Base-by-base conservation (phyloP, 2,888 invertebrate species). In the Allacma fusca region DNA sequence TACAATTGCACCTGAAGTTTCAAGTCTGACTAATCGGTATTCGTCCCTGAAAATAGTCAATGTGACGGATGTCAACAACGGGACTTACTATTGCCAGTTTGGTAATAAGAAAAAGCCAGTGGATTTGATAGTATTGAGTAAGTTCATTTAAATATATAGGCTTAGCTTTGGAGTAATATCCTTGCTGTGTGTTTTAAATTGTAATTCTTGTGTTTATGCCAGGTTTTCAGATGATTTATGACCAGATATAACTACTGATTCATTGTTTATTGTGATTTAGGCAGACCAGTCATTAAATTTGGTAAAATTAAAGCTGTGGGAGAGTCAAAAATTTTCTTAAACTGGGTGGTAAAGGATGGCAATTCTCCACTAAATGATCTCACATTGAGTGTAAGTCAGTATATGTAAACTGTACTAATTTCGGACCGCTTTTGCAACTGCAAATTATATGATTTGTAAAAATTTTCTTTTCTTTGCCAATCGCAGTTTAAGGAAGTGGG, bases 281-380 rank as follows among this genome's bases (percentile, higher is more conserved):
- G 85, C 77, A 82, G 79, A 67, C 94, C 95, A 0, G 90, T 91
- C 85, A 89, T 94, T 0, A 89, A 88, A 70, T 90, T 94, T 80
- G 91, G 92, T 84, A 90, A 90, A 78, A 91, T 92, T 0, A 92
- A 92, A 86, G 91, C 93, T 0, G 92, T 95, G 23, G 93, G 92
- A 73, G 90, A 91, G 0, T 89, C 90, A 9, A 91, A 92, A 86
- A 90, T 95, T 65, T 95, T 90, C 86, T 86, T 95, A 0, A 94
- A 94, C 85, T 95, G 95, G 94, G 94, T 93, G 0, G 89, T 93
- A 0, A 90, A 91, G 78, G 90, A 92, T 79, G 93, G 93, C 80
- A 94, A 95, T 85, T 91, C 91, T 72, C 91, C 91, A 0, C 89
- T 93, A 24, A 68, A 34, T 26, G 74, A 77, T 26, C 40, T 79